Conservation (phyloP, 2,113 vertebrate genomes). For the Anolis sagrei region DNA sequence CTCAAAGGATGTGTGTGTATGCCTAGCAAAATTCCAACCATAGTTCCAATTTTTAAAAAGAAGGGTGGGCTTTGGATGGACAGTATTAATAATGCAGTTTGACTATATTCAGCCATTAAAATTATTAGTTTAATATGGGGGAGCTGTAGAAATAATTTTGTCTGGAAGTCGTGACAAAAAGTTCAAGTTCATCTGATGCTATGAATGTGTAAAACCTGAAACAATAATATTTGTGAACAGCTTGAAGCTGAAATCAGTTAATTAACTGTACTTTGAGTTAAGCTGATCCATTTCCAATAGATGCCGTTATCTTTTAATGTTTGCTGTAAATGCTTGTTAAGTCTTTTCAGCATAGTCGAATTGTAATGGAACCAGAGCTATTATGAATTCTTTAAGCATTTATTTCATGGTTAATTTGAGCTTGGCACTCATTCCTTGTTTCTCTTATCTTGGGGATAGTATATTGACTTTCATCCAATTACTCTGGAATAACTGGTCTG, state of each 20-base stretch:
- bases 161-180: not conserved
- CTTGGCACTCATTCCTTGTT: not conserved
- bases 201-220: not conserved
- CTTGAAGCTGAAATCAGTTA: not conserved
- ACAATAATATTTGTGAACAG: constrained; percentile 28
- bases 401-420: not conserved
- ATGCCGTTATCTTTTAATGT: not conserved
- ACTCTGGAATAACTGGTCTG: not conserved
- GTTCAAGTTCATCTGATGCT: not conserved
- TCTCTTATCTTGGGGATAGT: not conserved
- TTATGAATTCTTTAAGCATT: not conserved
- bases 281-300: not conserved
- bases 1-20: no score
- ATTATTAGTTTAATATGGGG: constrained; percentile 35
- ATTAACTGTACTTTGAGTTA: not conserved
- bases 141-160: constrained; percentile 26
- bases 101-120: not conserved
- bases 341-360: not conserved
- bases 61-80: not conserved
- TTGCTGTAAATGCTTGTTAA: constrained; percentile 4
- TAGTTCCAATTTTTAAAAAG: not conserved
- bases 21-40: no score
- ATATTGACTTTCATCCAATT: not conserved
- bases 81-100: not conserved
- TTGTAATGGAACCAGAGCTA: not conserved